A percentile compares a stretch with the other conserved stretches of the same genome.
Conservation (phyloP, 2,797 vertebrate species). For the Lacerta bilineata region DNA sequence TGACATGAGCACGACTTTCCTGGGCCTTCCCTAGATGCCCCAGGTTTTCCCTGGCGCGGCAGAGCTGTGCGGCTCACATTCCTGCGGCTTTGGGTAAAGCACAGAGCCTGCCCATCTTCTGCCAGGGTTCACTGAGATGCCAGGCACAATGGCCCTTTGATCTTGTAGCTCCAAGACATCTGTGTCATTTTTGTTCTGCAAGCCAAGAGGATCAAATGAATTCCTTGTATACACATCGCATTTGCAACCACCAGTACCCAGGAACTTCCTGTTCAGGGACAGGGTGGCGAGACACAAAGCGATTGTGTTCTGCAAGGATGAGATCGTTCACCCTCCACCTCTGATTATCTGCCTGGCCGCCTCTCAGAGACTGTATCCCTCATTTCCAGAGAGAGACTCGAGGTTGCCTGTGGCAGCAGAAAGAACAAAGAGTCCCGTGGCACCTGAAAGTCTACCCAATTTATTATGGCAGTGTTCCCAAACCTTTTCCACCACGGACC, state of each 20-base stretch:
- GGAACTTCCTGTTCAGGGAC: constrained; percentile 9
- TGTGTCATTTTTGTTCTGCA: neutral
- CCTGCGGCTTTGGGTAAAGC: constrained; percentile 1
- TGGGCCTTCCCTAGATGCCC: neutral
- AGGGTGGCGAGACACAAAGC: neutral
- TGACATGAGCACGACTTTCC: neutral
- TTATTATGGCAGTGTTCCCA: too few species aligned
- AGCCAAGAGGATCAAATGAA: constrained; percentile 4
- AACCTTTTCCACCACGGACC: too few species aligned
- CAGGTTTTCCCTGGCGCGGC: neutral
- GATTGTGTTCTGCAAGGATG: neutral
- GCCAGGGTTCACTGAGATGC: neutral
- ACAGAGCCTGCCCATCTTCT: neutral
- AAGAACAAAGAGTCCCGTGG: too few species aligned
- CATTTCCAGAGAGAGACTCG: neutral
- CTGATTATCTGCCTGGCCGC: neutral
- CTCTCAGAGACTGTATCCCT: neutral
- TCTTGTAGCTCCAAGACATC: neutral
- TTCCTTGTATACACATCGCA: neutral
- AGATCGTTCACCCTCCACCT: neutral
- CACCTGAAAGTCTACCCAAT: too few species aligned
- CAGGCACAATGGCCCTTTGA: constrained; percentile 23
- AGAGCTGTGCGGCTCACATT: neutral
- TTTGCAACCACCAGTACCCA: neutral
- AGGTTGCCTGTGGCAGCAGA: too few species aligned